Evolutionary conservation across 2,888 invertebrate genomes (phyloP), one percentile per base, ranked within the genome.

Genomic region (Prenolepis imparis): DNA sequence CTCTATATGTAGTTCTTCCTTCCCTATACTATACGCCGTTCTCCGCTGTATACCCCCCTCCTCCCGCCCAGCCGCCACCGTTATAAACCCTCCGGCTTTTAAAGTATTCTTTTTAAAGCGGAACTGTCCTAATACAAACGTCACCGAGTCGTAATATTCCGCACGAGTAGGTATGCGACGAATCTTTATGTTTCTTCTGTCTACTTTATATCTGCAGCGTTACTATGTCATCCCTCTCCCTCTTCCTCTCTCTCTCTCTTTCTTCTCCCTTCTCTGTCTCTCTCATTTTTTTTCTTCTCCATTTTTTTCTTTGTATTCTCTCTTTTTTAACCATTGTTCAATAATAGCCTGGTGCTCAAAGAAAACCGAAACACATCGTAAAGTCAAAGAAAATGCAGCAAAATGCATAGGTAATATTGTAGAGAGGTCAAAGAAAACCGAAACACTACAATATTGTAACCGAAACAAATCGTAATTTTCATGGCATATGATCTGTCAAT

Each of bases 71-170:
- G 44, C 73, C 68, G 55, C 57, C 89, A 52, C 94, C 94, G 94
- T 94, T 94, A 94, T 94, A 94, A 94, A 94, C 94, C 94, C 94
- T 93, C 94, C 91, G 93, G 94, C 94, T 94, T 94, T 94, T 94
- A 94, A 94, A 94, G 94, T 94, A 94, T 94, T 94, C 94, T 94
- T 94, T 94, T 94, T 94, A 94, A 94, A 94, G 94, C 94, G 91
- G 94, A 94, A 92, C 94, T 92, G 90, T 93, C 92, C 93, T 93
- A 94, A 94, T 92, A 80, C 78, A 93, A 90, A 92, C 92, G 92
- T 94, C 93, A 93, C 91, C 87, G 89, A 91, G 89, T 91, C 91
- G 91, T 93, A 92, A 92, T 92, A 90, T 92, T 90, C 88, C 90
- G 88, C 84, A 85, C 88, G 86, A 82, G 36, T 74, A 85, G 28